Evolutionary conservation across 2,113 vertebrate species (phyloP).

Genomic region (Amblyornis subalaris): DNA sequence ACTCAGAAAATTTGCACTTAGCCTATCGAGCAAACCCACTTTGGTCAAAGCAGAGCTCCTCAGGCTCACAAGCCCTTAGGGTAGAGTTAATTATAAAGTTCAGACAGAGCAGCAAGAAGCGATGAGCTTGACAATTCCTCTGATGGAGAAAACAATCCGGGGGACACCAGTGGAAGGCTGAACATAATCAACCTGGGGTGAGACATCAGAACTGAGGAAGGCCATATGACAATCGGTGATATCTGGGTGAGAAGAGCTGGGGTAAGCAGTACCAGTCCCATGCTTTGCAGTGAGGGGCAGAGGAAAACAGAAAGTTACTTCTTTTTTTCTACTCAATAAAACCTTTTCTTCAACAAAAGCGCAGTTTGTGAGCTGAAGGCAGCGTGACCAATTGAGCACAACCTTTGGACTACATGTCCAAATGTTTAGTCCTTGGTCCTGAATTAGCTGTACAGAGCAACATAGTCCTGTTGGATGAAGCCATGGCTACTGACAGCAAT

Average conservation of each 20-base stretch:
- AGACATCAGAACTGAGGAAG: background rate
- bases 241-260: background rate
- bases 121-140: constrained; percentile 9
- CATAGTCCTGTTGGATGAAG: background rate
- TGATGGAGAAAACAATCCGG: background rate
- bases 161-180: background rate
- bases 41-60: background rate
- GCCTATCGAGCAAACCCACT: background rate
- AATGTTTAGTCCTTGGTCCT: background rate
- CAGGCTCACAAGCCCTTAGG: background rate
- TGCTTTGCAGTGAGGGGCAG: background rate
- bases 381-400: background rate
- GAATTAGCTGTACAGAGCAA: background rate
- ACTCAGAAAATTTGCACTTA: background rate
- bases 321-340: background rate
- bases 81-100: constrained; percentile 29
- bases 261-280: background rate
- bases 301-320: background rate
- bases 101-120: background rate
- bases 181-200: background rate
- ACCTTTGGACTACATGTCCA: background rate
- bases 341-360: background rate
- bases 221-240: background rate
- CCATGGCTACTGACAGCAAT: background rate
- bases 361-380: background rate